Conservation (phyloP, 2,113 vertebrate genomes). For the Datnioides undecimradiatus region DNA sequence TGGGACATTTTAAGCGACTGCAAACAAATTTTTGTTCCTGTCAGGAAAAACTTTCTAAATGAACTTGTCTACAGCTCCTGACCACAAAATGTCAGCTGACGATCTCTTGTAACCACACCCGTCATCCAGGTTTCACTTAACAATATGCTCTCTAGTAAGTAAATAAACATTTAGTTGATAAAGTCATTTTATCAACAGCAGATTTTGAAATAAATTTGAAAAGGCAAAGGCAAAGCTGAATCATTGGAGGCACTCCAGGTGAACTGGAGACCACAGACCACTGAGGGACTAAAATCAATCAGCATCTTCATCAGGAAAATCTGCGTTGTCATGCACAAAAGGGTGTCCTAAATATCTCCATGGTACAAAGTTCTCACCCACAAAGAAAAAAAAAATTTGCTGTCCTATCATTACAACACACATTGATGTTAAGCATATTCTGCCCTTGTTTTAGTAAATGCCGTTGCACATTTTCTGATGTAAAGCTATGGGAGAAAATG, state of each 20-base stretch:
- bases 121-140: not conserved
- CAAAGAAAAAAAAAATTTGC: slow-evolving; percentile 11
- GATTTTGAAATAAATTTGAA: no score
- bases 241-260: not conserved
- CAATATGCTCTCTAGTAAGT: not conserved
- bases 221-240: not conserved
- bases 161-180: not conserved
- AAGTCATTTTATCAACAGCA: no score
- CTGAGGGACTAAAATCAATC: slow-evolving; percentile 17
- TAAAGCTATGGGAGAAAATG: not conserved
- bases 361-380: not conserved
- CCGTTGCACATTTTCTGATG: not conserved
- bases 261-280: slow-evolving; percentile 3
- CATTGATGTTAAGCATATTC: not conserved
- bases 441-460: not conserved
- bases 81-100: slow-evolving; percentile 11
- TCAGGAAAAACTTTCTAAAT: not conserved
- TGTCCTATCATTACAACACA: not conserved
- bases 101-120: not conserved
- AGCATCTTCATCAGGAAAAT: slow-evolving; percentile 31
- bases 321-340: not conserved
- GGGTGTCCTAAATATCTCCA: not conserved
- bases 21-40: not conserved
- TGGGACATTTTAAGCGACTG: not conserved
- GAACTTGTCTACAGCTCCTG: not conserved